phyloP scores from a whole-genome alignment of 2,113 vertebrate species.

The Trochalopteron elliotii region DNA sequence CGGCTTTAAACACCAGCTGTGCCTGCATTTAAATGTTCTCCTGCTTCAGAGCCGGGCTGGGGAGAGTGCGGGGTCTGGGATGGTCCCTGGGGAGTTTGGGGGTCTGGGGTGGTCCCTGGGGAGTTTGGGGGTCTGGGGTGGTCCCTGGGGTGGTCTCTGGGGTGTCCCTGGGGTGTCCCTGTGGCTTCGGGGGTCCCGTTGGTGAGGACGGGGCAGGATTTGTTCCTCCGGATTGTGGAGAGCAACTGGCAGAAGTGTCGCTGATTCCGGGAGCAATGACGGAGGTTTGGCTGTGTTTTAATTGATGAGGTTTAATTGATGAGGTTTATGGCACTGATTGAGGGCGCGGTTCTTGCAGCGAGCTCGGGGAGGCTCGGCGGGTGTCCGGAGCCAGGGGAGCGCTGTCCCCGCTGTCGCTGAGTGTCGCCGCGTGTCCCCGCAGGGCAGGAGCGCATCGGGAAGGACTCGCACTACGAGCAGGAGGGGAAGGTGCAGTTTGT shows the following conservation, averaged over 20 bases:
- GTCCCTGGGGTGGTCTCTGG: neutral
- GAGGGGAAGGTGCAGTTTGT: conserved; percentile 97
- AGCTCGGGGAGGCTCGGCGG: rapidly evolving
- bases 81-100: too few relatives aligned
- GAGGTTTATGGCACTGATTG: rapidly evolving
- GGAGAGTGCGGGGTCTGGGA: rapidly evolving
- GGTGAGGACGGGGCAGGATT: neutral
- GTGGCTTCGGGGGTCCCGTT: neutral
- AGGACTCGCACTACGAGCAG: conserved; percentile 92
- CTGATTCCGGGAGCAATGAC: too few relatives aligned
- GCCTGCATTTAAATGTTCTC: neutral
- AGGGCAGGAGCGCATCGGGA: conserved; percentile 94
- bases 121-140: neutral
- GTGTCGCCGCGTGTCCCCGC: neutral
- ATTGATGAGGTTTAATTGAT: too few relatives aligned
- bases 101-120: neutral
- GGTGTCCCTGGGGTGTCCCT: neutral
- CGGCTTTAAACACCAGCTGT: neutral
- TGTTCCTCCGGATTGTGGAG: neutral
- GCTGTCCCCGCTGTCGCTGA: neutral
- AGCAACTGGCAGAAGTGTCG: too few relatives aligned
- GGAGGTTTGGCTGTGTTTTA: neutral
- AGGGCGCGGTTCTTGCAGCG: rapidly evolving
- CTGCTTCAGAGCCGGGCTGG: neutral
- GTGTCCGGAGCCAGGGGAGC: neutral